Evolutionary conservation across 2,113 vertebrate genomes (phyloP).

Genomic region (Myocastor coypus): DNA sequence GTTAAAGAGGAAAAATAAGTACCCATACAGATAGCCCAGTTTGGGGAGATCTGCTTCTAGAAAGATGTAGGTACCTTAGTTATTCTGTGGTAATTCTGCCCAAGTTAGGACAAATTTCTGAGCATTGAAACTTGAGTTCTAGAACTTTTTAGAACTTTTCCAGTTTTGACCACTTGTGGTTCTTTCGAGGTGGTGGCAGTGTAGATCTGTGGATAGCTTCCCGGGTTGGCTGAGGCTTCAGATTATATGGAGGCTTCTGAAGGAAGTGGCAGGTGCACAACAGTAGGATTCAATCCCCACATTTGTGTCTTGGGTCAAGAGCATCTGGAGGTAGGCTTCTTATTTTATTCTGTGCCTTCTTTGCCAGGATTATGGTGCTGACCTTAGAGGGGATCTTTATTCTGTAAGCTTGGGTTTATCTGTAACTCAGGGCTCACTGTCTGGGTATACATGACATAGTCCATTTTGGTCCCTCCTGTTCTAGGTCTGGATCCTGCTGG

Average conservation of each 20-base stretch:
- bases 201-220: not conserved
- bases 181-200: not conserved
- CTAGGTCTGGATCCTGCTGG: slow-evolving; percentile 97
- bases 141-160: not conserved
- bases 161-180: not conserved
- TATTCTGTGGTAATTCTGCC: not conserved
- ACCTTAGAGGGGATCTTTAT: not conserved
- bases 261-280: not conserved
- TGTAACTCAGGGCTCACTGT: not conserved
- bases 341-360: not conserved
- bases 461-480: not conserved
- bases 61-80: not conserved
- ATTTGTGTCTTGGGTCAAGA: slow-evolving; percentile 88
- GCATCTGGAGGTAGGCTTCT: slow-evolving; percentile 90
- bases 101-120: not conserved
- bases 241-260: not conserved
- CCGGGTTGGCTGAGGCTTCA: not conserved
- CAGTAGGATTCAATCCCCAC: not conserved
- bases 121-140: too few species aligned
- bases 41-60: not conserved
- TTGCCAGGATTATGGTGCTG: not conserved
- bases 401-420: not conserved
- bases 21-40: not conserved
- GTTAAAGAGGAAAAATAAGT: not conserved
- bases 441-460: accelerated